Conservation (phyloP, 2,113 vertebrate genomes). For the Sinocyclocheilus anophthalmus region DNA sequence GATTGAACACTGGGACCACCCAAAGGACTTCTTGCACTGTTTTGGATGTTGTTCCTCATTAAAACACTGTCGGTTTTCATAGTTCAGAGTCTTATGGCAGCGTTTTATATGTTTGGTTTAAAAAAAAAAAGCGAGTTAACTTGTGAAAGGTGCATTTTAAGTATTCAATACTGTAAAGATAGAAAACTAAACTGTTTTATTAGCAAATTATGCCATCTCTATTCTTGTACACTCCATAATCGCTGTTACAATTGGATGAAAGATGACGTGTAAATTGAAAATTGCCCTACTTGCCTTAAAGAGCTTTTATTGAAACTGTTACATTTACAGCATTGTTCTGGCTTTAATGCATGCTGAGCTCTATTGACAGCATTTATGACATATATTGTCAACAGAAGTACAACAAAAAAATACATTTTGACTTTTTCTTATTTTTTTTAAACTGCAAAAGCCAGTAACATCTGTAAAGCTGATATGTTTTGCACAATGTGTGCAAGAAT, state of each 20-base stretch:
- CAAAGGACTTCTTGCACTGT: conserved; percentile 26
- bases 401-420: background rate
- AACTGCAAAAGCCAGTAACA: background rate
- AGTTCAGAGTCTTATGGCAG: conserved; percentile 36
- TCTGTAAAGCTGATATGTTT: background rate
- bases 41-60: conserved; percentile 33
- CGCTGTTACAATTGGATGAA: background rate
- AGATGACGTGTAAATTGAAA: background rate
- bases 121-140: background rate
- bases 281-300: conserved; percentile 38
- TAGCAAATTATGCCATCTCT: conserved; percentile 7
- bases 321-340: background rate
- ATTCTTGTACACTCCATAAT: conserved; percentile 15
- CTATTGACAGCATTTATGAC: conserved; percentile 22
- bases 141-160: conserved; percentile 13
- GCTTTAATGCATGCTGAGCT: background rate
- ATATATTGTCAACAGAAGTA: background rate
- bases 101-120: conserved; percentile 29
- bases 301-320: background rate
- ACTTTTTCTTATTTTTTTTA: background rate
- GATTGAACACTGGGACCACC: conserved; percentile 65
- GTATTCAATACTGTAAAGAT: background rate
- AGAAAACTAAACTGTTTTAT: background rate
- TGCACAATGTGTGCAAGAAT: background rate
- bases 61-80: conserved; percentile 18